Conservation (phyloP, 2,797 vertebrate genomes). For the Nannoperca obscura region DNA sequence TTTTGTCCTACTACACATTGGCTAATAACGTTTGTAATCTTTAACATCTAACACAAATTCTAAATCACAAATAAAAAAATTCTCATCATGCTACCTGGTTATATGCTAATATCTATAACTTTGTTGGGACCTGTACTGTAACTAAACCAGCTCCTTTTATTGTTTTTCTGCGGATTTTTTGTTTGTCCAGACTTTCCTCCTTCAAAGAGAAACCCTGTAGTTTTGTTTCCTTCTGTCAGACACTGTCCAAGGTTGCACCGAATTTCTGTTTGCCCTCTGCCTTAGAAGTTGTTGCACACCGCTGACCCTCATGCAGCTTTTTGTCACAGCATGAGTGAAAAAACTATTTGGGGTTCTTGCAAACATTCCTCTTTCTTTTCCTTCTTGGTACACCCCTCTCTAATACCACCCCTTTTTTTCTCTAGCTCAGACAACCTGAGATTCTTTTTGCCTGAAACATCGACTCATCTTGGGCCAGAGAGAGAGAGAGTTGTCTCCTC, state of each 20-base stretch:
- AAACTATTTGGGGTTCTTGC: conserved; percentile 42
- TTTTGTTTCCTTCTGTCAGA: conserved; percentile 61
- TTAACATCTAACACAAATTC: not conserved
- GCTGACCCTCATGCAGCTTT: conserved; percentile 52
- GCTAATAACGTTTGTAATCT: not conserved
- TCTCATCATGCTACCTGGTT: not conserved
- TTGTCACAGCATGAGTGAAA: conserved; percentile 57
- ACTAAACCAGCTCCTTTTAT: conserved; percentile 9
- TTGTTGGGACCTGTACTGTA: not conserved
- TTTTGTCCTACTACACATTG: not conserved
- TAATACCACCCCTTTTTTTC: not conserved
- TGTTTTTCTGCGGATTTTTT: not conserved
- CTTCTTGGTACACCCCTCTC: not conserved
- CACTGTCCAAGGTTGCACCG: conserved; percentile 46
- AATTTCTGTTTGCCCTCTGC: conserved; percentile 51
- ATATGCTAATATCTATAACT: not conserved
- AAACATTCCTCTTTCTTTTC: conserved; percentile 27
- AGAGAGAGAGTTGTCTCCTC: not conserved
- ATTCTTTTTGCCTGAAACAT: conserved; percentile 19
- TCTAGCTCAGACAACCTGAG: conserved; percentile 29
- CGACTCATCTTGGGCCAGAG: conserved; percentile 13
- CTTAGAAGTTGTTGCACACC: conserved; percentile 35
- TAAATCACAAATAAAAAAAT: not conserved
- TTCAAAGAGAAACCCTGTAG: conserved; percentile 53
- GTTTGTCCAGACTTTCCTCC: conserved; percentile 41